These are phyloP conservation scores for Rhinophrynus dorsalis DNA, from an alignment of 2,797 vertebrate species.

Conservation along the genomic window DNA sequence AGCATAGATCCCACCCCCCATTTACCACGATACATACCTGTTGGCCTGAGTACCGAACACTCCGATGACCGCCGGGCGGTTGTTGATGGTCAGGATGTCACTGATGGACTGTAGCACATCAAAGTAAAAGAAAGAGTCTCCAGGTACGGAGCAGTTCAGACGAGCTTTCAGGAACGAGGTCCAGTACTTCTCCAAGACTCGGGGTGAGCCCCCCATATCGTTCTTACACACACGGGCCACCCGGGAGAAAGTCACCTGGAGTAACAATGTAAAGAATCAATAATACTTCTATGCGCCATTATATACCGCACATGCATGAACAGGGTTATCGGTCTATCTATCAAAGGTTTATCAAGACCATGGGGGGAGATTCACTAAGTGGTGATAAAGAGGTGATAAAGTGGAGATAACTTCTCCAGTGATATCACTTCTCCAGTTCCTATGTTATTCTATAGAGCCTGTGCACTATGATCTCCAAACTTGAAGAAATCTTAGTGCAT, in stretches of 20 bases:
- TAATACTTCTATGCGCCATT: too few species aligned
- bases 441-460: too few species aligned
- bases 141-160: conserved; percentile 89
- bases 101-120: conserved; percentile 83
- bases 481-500: too few species aligned
- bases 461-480: too few species aligned
- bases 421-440: too few species aligned
- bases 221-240: conserved; percentile 92
- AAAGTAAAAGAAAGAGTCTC: conserved; percentile 91
- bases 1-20: too few species aligned
- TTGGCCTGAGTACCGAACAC: conserved; percentile 92
- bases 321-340: too few species aligned
- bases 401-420: too few species aligned
- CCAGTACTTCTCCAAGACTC: conserved; percentile 93
- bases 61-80: conserved; percentile 80
- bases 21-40: conserved; percentile 76
- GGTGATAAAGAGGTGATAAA: too few species aligned
- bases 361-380: too few species aligned
- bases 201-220: conserved; percentile 86
- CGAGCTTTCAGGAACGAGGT: conserved; percentile 94
- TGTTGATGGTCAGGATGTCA: conserved; percentile 68
- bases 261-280: background rate
- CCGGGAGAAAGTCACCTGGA: conserved; percentile 87
- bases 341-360: too few species aligned
- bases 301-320: too few species aligned